Conservation (phyloP, 2,113 vertebrate genomes). For the Petrocephalus zakoni region DNA sequence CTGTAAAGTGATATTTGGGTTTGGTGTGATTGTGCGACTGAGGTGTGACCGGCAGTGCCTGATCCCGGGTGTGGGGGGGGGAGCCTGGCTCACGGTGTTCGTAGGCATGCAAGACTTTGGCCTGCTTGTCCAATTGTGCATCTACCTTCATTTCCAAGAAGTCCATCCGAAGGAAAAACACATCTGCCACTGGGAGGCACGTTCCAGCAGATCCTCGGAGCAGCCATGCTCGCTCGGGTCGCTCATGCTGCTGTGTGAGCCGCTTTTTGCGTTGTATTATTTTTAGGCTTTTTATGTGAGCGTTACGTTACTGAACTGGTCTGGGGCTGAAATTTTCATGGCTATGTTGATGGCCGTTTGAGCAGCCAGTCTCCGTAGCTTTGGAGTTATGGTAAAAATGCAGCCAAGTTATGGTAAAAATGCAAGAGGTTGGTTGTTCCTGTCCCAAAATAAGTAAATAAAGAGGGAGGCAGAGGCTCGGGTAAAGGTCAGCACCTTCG, state of each 20-base stretch:
- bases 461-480: background rate
- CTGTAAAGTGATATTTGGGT: background rate
- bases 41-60: background rate
- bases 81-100: background rate
- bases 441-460: background rate
- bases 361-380: background rate
- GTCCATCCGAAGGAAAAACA: background rate
- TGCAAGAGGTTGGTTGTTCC: background rate
- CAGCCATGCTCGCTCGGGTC: background rate
- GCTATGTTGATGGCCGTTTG: background rate
- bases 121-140: background rate
- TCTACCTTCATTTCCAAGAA: background rate
- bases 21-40: background rate
- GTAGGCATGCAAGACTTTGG: background rate
- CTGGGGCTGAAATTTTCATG: background rate
- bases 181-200: background rate
- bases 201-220: background rate
- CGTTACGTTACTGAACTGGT: background rate
- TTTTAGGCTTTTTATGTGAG: background rate
- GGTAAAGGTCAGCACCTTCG: background rate
- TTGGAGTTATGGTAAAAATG: background rate
- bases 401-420: background rate
- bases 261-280: background rate
- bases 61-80: background rate
- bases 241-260: background rate